Evolutionary conservation across 1,140 invertebrate genomes (phyloP).

Genomic region (Sinella curviseta): DNA sequence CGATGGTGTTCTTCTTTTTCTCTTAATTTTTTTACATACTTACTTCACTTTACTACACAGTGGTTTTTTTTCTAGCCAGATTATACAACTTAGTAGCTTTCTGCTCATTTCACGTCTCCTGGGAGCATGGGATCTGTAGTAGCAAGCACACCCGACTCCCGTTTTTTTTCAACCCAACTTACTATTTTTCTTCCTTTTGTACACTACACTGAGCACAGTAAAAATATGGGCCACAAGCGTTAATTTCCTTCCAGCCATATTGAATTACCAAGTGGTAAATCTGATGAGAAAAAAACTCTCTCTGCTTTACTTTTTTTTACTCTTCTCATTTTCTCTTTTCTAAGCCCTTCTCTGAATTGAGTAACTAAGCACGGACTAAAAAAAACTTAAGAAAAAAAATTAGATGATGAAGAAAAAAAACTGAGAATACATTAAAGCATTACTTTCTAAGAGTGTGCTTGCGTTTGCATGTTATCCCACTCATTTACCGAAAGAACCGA

Average conservation of each 20-base stretch:
- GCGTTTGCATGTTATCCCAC: not conserved
- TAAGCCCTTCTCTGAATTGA: not conserved
- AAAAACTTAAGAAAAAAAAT: not conserved
- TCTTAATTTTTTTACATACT: constrained; percentile 18
- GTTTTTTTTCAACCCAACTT: too few relatives aligned
- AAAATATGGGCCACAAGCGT: constrained; percentile 44
- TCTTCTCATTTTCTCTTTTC: not conserved
- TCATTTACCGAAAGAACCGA: too few relatives aligned
- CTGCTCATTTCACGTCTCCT: constrained; percentile 21
- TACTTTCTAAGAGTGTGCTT: not conserved
- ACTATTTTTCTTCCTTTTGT: not conserved
- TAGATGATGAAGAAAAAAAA: too few relatives aligned
- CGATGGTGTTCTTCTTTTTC: not conserved
- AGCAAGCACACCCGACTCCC: too few relatives aligned
- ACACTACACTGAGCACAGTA: not conserved
- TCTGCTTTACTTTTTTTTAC: not conserved
- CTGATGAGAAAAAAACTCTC: constrained; percentile 18
- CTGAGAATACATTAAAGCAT: too few relatives aligned
- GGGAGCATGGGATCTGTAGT: too few relatives aligned
- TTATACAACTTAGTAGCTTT: not conserved
- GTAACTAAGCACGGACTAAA: not conserved
- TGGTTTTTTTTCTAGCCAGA: not conserved
- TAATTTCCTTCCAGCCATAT: constrained; percentile 45
- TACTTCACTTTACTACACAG: not conserved
- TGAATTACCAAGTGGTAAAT: constrained; percentile 43